Base-by-base conservation (phyloP, 2,113 vertebrate species). In the Dascyllus trimaculatus region DNA sequence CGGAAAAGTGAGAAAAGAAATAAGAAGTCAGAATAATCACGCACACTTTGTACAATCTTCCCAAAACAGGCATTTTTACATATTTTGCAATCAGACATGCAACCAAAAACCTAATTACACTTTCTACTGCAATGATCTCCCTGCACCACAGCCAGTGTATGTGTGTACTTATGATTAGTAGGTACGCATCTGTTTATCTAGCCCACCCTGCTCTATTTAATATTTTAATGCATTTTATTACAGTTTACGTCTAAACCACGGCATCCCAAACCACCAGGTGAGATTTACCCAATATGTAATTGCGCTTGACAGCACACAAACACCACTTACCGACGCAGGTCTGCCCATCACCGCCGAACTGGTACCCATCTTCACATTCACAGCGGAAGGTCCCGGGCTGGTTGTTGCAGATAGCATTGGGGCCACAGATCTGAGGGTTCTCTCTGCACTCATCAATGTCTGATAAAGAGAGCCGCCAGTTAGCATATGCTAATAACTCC, bases 331-430 rank as follows among this genome's bases (percentile, higher is more conserved):
- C 95, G 21, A 95, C 82, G 51, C 98, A 99, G 0, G 93, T 95
- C 25, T 4, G 82, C 4, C 95, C 96, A 2, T 96, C 95, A 0
- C 87, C 93, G 18, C 91, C 95, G 43, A 99, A 97, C 80, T 91
- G 96, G 81, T 95, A 97, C 13, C 97, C 97, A 14, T 96, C 94
- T 1, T 86, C 53, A 32, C 98, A 99, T 84, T 98, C 96, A 0
- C 98, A 99, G 73, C 95, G 96, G 91, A 97, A 99, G 9, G 96
- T 99, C 38, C 97, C 98, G 0, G 97, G 98, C 83, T 96, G 96
- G 83, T 99, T 99, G 85, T 94, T 98, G 88, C 98, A 99, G 70
- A 94, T 14, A 0, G 96, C 93, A 0, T 97, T 88, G 57, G 73
- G 90, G 10, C 97, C 95, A 52, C 98, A 99, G 6, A 91, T 86